Evolutionary conservation across 2,113 vertebrate genomes (phyloP).

Genomic region (Macquaria ambigua): DNA sequence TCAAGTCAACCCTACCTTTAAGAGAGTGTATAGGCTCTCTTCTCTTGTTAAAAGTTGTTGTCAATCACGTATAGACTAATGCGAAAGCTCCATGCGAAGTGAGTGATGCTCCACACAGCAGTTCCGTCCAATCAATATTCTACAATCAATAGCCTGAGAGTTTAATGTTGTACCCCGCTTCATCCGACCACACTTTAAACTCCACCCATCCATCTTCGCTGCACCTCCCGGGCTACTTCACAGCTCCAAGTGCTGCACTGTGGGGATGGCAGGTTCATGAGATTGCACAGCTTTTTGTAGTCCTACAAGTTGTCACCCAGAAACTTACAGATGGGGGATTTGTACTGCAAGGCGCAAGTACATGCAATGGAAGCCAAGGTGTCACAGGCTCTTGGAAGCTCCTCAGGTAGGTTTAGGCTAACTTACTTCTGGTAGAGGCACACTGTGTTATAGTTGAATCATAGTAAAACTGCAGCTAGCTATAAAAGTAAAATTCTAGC

Average conservation of each 20-base stretch:
- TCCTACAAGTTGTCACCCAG: conserved; percentile 28
- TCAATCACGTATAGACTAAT: not conserved
- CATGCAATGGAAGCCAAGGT: conserved; percentile 58
- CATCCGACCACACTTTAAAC: conserved; percentile 66
- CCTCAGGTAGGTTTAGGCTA: conserved; percentile 69
- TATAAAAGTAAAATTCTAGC: not conserved
- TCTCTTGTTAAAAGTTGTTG: conserved; percentile 27
- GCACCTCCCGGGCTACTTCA: conserved; percentile 44
- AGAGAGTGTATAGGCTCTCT: not conserved
- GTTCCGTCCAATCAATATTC: conserved; percentile 53
- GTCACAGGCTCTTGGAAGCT: conserved; percentile 55
- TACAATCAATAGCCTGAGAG: conserved; percentile 60
- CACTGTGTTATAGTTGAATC: not conserved
- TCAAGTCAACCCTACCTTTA: not conserved
- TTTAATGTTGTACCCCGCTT: conserved; percentile 62
- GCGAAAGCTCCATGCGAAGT: conserved; percentile 28
- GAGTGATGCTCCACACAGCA: conserved; percentile 47
- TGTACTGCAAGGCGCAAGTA: conserved; percentile 29
- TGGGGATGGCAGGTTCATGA: conserved; percentile 49
- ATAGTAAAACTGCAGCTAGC: not conserved
- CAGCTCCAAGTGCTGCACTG: conserved; percentile 49
- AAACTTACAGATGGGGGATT: conserved; percentile 38
- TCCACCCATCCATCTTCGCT: conserved; percentile 74
- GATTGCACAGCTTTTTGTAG: conserved; percentile 22
- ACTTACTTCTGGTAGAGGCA: conserved; percentile 28